Conservation (phyloP, 2,888 invertebrate genomes). For the Agriopis leucophaearia region DNA sequence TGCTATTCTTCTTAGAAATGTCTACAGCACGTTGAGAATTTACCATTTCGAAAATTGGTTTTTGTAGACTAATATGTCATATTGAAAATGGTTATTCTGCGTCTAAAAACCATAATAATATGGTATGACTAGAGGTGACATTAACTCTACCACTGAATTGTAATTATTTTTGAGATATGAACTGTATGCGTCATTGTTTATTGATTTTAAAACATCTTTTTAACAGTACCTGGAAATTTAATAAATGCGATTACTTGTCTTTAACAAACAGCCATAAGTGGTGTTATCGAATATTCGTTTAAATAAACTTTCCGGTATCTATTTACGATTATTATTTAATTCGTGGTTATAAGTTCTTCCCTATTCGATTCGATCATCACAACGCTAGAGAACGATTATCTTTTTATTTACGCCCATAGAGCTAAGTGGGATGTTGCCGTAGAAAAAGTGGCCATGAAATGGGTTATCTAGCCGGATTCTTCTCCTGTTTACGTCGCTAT, state of each 20-base stretch:
- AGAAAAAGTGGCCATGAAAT: conserved; percentile 82
- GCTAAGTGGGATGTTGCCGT: conserved; percentile 64
- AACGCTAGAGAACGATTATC: conserved; percentile 52
- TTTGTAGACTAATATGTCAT: no score
- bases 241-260: conserved; percentile 6
- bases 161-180: not conserved
- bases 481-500: conserved; percentile 66
- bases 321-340: conserved; percentile 59
- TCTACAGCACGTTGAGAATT: not conserved
- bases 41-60: no score
- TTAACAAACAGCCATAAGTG: conserved; percentile 28
- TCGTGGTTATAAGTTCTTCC: conserved; percentile 59
- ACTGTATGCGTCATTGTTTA: conserved; percentile 5
- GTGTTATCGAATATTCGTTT: conserved; percentile 50
- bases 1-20: not conserved
- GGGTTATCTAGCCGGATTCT: conserved; percentile 80
- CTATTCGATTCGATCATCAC: conserved; percentile 61
- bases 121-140: not conserved
- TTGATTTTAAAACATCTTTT: conserved; percentile 8
- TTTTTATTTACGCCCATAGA: conserved; percentile 56
- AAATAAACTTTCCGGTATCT: conserved; percentile 60
- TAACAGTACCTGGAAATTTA: conserved; percentile 14
- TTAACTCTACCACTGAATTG: not conserved
- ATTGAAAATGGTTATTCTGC: no score
- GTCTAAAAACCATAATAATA: not conserved